phyloP scores from a whole-genome alignment of 1,140 invertebrate species.

The Muscidifurax raptorellus region DNA sequence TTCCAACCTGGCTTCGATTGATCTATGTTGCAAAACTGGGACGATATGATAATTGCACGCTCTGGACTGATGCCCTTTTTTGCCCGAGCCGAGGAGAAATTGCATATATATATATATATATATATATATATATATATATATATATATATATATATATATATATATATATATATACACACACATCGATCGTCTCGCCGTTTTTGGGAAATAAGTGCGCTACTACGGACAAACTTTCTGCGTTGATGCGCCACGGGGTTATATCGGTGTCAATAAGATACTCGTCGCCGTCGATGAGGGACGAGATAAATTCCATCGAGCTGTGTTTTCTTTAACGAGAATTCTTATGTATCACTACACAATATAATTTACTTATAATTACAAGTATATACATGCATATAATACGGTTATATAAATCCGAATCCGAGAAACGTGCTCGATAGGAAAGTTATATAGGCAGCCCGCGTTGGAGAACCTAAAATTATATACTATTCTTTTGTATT shows the following conservation, averaged over 20 bases:
- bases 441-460: background rate
- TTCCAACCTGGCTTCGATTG: background rate
- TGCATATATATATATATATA: too few species aligned
- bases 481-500: constrained; percentile 28
- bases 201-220: too few species aligned
- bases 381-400: background rate
- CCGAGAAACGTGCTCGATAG: too few species aligned
- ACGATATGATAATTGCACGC: background rate
- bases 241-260: background rate
- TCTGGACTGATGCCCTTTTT: background rate
- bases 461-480: background rate
- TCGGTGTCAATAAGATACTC: constrained; percentile 16
- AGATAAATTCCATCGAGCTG: too few species aligned
- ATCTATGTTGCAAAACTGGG: constrained; percentile 22
- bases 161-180: too few species aligned
- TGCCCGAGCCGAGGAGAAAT: background rate
- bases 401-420: background rate
- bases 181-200: too few species aligned
- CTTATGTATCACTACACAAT: too few species aligned
- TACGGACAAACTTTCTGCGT: too few species aligned
- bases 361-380: background rate
- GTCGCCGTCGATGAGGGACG: too few species aligned
- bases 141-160: too few species aligned
- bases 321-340: too few species aligned
- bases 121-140: background rate